Conservation (phyloP, 1,140 invertebrate species). For the Sitobion miscanthi region DNA sequence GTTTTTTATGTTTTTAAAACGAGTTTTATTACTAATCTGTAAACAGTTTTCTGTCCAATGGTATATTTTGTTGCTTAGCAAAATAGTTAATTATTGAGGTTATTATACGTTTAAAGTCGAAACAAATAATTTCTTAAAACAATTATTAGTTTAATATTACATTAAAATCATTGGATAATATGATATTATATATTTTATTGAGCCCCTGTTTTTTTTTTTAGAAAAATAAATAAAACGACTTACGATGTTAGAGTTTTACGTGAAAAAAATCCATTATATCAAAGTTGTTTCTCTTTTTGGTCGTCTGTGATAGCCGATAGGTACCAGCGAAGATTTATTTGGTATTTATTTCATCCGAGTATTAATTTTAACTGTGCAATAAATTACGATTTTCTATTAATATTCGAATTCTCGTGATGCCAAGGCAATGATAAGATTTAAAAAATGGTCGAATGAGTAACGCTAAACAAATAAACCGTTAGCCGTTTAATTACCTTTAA, state of each 20-base stretch:
- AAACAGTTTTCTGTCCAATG: not conserved
- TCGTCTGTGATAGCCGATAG: not conserved
- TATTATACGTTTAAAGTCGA: not conserved
- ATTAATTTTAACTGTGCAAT: not conserved
- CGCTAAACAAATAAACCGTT: not conserved
- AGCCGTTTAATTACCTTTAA: not conserved
- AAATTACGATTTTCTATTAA: slow-evolving; percentile 4
- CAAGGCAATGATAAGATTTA: not conserved
- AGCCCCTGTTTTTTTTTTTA: not conserved
- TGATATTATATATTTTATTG: not conserved
- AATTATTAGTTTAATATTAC: not conserved
- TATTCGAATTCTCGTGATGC: not conserved
- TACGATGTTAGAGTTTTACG: not conserved
- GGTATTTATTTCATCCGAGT: not conserved
- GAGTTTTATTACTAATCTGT: not conserved
- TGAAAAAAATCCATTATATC: not conserved
- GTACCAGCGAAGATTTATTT: not conserved
- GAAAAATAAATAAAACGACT: not conserved
- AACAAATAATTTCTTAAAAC: not conserved
- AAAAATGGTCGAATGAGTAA: not conserved
- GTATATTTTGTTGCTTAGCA: not conserved
- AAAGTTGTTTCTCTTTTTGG: not conserved
- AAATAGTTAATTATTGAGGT: not conserved
- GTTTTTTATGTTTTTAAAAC: no score
- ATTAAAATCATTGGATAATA: not conserved